These are phyloP conservation scores for Cydia splendana DNA, from an alignment of 1,140 invertebrate genomes.

Conservation along the genomic window DNA sequence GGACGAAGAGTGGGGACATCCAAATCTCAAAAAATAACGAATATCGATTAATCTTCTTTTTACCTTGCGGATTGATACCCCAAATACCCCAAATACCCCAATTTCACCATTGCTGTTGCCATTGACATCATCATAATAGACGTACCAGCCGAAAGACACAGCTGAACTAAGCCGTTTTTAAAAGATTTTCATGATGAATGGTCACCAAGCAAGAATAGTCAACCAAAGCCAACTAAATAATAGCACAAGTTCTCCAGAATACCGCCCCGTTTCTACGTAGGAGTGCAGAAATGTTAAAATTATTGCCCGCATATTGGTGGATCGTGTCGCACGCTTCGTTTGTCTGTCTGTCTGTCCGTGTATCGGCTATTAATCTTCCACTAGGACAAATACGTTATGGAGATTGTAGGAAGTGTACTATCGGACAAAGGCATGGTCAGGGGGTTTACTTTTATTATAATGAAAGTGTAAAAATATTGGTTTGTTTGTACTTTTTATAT, in stretches of 20 bases:
- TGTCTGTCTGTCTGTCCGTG: conserved; percentile 50
- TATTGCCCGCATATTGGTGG: conserved; percentile 64
- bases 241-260: background rate
- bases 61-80: too few relatives aligned
- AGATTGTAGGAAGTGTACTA: conserved; percentile 3
- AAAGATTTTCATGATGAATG: too few relatives aligned
- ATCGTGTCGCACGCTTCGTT: conserved; percentile 61
- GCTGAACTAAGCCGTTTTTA: too few relatives aligned
- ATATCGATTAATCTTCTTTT: too few relatives aligned
- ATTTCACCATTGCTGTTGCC: too few relatives aligned
- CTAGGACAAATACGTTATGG: conserved; percentile 12
- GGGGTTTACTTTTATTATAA: too few relatives aligned
- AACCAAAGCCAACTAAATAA: background rate
- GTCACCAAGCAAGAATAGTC: too few relatives aligned
- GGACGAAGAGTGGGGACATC: conserved; percentile 58
- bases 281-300: conserved; percentile 70
- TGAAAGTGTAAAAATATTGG: too few relatives aligned
- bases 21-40: conserved; percentile 3
- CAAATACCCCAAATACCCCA: too few relatives aligned
- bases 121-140: too few relatives aligned
- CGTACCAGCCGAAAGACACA: too few relatives aligned
- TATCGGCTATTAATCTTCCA: conserved; percentile 70
- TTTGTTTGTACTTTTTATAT: too few relatives aligned
- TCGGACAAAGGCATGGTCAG: background rate
- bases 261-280: conserved; percentile 53